Conservation (phyloP, 2,797 vertebrate species). For the Molossus alvarezi region DNA sequence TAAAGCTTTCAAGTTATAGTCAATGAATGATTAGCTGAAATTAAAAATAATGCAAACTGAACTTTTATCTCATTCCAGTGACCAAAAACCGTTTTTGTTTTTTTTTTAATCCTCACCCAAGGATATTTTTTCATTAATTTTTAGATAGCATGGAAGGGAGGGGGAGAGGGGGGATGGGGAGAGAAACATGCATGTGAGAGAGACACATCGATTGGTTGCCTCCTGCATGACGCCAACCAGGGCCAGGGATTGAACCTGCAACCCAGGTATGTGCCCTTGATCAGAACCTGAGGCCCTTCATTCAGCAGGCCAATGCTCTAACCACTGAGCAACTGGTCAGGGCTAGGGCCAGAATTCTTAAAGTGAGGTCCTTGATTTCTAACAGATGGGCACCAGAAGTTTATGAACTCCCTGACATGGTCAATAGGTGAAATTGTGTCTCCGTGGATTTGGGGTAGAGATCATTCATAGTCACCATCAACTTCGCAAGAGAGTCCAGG, state of each 20-base stretch:
- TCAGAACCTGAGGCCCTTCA: too few species aligned
- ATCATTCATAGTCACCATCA: background rate
- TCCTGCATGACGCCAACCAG: too few species aligned
- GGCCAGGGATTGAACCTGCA: too few species aligned
- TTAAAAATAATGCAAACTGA: background rate
- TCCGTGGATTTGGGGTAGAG: background rate
- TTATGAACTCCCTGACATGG: background rate
- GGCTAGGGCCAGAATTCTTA: background rate
- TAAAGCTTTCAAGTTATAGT: slow-evolving; percentile 46
- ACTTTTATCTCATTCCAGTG: slow-evolving; percentile 48
- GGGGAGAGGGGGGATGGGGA: too few species aligned
- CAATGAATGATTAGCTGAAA: slow-evolving; percentile 26
- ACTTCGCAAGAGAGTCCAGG: background rate
- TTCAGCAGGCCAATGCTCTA: too few species aligned
- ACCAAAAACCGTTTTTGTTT: slow-evolving; percentile 16
- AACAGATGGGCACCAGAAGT: background rate
- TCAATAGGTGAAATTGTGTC: background rate
- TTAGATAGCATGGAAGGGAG: too few species aligned
- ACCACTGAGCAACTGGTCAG: too few species aligned
- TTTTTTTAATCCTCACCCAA: too few species aligned
- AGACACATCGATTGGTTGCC: too few species aligned
- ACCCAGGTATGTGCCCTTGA: too few species aligned
- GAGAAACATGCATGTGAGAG: too few species aligned
- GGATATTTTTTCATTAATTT: too few species aligned
- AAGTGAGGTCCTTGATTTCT: slow-evolving; percentile 4